Evolutionary conservation across 2,888 invertebrate genomes (phyloP), one percentile per base, ranked within the genome.

Genomic region (Biston stratarius): DNA sequence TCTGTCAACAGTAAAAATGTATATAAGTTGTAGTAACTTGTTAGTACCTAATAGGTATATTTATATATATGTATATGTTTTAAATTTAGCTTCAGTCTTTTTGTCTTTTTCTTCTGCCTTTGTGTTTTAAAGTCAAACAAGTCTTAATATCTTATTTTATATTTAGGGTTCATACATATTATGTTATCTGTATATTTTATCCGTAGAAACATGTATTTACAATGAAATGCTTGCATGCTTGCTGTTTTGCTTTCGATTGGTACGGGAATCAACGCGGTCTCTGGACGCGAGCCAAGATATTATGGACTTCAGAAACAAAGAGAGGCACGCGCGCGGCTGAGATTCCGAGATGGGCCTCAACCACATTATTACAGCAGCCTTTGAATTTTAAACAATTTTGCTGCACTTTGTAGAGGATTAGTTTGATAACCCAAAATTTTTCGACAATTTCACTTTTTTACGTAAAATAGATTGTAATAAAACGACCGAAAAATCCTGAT

Each of bases 221-320:
- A 47, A 52, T 47, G 6, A 48, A 55, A 40, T 15, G 53, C 14
- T 34, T 59, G 14, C 45, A 15, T 44, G 60, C 52, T 61, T 61
- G 61, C 52, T 61, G 57, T 58, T 38, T 38, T 38, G 38, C 9
- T 38, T 66, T 58, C 61, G 44, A 61, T 66, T 66, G 68, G 71
- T 70, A 51, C 70, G 58, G 49, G 65, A 52, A 67, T 66, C 71
- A 66, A 69, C 67, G 63, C 64, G 67, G 70, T 64, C 62, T 66
- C 70, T 74, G 74, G 74, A 67, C 51, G 61, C 47, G 52, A 56
- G 70, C 74, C 74, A 72, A 64, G 60, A 61, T 61, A 71, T 71
- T 71, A 73, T 58, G 61, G 67, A 60, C 61, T 69, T 69, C 57
- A 70, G 64, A 67, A 71, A 73, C 70, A 70, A 67, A 69, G 60